A percentile compares a stretch with the other conserved stretches of the same genome.
phyloP scores from a whole-genome alignment of 2,888 invertebrate genomes.

The Endomychus coccineus region DNA sequence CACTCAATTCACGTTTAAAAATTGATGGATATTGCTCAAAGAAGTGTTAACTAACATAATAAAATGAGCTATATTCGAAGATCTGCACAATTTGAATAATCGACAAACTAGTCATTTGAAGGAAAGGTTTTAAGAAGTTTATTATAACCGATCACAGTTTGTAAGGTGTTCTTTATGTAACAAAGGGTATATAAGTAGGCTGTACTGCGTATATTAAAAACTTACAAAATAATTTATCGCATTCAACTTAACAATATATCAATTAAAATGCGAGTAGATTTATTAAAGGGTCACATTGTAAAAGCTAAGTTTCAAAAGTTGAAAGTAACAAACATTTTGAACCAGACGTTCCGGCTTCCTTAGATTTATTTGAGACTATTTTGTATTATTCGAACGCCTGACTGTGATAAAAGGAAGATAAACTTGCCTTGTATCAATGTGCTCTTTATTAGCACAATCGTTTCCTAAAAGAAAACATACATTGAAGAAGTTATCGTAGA shows the following conservation, averaged over 20 bases:
- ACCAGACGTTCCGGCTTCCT: conserved; percentile 12
- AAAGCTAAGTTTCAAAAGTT: conserved; percentile 14
- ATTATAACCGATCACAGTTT: too few species aligned
- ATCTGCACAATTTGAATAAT: too few species aligned
- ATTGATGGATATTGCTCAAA: too few species aligned
- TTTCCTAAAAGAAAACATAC: conserved; percentile 27
- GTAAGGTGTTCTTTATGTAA: conserved; percentile 24
- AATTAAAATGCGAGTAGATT: conserved; percentile 17
- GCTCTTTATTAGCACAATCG: conserved; percentile 32
- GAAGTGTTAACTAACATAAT: too few species aligned
- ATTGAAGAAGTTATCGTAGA: conserved; percentile 25
- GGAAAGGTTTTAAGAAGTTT: too few species aligned
- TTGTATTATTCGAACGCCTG: conserved; percentile 15
- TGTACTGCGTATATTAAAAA: conserved; percentile 34
- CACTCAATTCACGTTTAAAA: too few species aligned
- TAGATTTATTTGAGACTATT: conserved; percentile 11
- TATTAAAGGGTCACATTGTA: conserved; percentile 17
- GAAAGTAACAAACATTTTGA: conserved; percentile 2
- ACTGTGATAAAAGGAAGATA: conserved; percentile 30
- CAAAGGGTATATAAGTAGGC: conserved; percentile 29
- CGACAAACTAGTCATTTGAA: too few species aligned
- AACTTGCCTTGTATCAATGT: conserved; percentile 31
- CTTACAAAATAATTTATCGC: conserved; percentile 29
- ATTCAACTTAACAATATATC: too few species aligned
- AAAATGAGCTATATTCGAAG: too few species aligned